Percentiles rank a stretch among this genome's conserved stretches.
phyloP scores from a whole-genome alignment of 2,888 invertebrate species.

The Frankliniella intonsa region DNA sequence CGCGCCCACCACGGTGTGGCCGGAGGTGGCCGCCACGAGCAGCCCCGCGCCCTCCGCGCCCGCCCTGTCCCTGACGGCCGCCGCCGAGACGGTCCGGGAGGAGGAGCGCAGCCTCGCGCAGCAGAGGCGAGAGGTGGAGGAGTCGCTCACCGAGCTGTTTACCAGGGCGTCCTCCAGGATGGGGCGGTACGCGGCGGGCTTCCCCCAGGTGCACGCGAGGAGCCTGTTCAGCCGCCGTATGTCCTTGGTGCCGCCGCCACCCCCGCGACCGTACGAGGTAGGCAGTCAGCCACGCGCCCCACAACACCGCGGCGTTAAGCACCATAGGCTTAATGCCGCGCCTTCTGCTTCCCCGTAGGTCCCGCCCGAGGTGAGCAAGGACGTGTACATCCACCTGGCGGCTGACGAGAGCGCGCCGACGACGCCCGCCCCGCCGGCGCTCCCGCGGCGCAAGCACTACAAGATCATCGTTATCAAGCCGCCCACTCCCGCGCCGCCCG shows the following conservation, averaged over 20 bases:
- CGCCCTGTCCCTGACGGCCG: background rate
- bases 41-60: background rate
- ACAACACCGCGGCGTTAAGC: no score
- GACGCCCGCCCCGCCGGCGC: background rate
- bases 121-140: no score
- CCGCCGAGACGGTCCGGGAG: background rate
- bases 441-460: constrained; percentile 4
- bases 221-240: background rate
- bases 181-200: background rate
- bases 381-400: constrained; percentile 17
- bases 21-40: background rate
- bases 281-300: no score
- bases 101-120: no score
- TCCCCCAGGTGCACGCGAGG: background rate
- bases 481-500: background rate
- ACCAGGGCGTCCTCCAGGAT: background rate
- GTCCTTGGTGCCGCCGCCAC: background rate
- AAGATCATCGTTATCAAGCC: constrained; percentile 19
- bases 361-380: background rate
- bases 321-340: background rate
- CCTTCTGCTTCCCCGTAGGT: background rate
- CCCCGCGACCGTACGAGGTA: background rate
- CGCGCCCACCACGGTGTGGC: background rate
- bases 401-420: background rate
- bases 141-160: background rate